A percentile compares a stretch with the other conserved stretches of the same genome.
Evolutionary conservation across 2,797 vertebrate genomes (phyloP).

Genomic region (Agapornis canus): DNA sequence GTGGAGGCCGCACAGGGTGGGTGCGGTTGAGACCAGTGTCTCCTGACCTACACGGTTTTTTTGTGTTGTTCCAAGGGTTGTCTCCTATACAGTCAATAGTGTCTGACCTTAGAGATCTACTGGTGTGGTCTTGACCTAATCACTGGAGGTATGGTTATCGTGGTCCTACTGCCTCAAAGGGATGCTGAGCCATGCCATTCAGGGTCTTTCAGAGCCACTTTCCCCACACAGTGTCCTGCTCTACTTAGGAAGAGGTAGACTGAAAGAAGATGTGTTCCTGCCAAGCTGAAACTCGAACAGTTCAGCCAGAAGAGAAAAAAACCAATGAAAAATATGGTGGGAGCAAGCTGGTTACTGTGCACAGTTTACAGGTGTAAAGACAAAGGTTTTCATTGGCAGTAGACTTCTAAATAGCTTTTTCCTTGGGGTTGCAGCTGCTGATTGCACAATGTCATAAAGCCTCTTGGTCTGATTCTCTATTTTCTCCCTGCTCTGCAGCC

Average conservation of each 20-base stretch:
- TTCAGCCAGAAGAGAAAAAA: background rate
- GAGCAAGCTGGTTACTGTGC: background rate
- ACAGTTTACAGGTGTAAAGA: background rate
- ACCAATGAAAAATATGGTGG: background rate
- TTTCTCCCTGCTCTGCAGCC: background rate
- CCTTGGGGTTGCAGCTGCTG: background rate
- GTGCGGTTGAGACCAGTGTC: background rate
- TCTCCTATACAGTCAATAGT: accelerated
- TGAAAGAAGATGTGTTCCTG: background rate
- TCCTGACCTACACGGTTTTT: background rate
- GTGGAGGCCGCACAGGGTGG: accelerated
- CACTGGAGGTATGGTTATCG: background rate
- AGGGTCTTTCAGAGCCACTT: background rate
- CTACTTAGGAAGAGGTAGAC: background rate
- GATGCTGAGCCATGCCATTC: accelerated
- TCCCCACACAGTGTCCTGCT: accelerated
- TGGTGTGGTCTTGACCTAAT: background rate
- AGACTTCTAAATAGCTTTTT: background rate
- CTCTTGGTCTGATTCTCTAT: background rate
- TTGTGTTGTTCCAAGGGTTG: background rate
- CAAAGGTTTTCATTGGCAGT: background rate
- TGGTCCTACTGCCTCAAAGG: accelerated
- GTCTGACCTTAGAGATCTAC: accelerated
- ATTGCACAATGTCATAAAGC: background rate
- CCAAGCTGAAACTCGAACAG: background rate